These are phyloP conservation scores for Lycocerus yunnanus DNA, from an alignment of 2,888 invertebrate species.

Conservation along the genomic window DNA sequence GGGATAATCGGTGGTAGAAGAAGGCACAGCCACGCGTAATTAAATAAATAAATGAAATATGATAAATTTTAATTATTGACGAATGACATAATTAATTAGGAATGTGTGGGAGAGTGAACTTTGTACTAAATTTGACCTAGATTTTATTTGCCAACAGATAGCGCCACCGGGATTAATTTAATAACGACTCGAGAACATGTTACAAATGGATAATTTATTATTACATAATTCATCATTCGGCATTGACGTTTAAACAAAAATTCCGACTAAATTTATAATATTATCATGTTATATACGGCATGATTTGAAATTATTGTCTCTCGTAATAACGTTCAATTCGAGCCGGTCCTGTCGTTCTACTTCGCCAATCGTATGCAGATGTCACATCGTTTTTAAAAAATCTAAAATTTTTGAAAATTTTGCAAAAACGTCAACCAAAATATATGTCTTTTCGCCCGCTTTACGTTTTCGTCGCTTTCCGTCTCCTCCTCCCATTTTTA, in stretches of 20 bases:
- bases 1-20: not conserved
- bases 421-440: not conserved
- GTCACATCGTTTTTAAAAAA: not conserved
- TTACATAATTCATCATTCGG: too few species aligned
- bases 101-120: not conserved
- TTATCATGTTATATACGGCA: not conserved
- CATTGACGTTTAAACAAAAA: too few species aligned
- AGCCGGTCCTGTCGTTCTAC: not conserved
- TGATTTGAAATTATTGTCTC: not conserved
- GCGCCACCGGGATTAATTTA: not conserved
- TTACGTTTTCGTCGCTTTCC: not conserved
- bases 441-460: not conserved
- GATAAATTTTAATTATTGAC: not conserved
- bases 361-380: not conserved
- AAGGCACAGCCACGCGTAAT: not conserved
- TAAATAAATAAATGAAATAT: not conserved
- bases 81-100: not conserved
- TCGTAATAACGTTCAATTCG: not conserved
- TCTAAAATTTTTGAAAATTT: not conserved
- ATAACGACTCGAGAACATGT: too few species aligned
- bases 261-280: too few species aligned
- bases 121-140: not conserved
- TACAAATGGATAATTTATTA: too few species aligned
- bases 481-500: not conserved
- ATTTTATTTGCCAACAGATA: not conserved